A percentile compares a stretch with the other conserved stretches of the same genome.
phyloP scores from a whole-genome alignment of 1,140 invertebrate species.

The Ooceraea biroi region DNA sequence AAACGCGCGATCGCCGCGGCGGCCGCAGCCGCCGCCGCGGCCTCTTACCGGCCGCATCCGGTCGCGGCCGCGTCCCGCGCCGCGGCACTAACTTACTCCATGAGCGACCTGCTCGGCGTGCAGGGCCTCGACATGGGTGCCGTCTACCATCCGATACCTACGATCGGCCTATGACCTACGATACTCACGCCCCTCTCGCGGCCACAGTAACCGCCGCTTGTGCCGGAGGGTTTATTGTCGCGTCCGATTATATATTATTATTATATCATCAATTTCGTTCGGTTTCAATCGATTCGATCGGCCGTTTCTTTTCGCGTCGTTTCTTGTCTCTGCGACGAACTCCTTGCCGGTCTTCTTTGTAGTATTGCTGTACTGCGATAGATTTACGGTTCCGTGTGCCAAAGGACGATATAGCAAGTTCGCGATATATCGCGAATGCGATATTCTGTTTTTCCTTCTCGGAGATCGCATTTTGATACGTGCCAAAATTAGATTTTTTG shows the following conservation, averaged over 20 bases:
- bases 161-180: conserved; percentile 90
- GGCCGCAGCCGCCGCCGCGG: conserved; percentile 84
- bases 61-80: conserved; percentile 84
- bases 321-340: not conserved
- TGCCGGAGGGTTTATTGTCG: conserved; percentile 2
- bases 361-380: not conserved
- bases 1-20: conserved; percentile 85
- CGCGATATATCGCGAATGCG: not conserved
- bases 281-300: not conserved
- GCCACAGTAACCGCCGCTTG: conserved; percentile 84
- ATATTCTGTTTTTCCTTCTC: not conserved
- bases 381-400: not conserved
- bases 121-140: conserved; percentile 89
- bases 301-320: not conserved
- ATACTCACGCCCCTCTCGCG: conserved; percentile 87
- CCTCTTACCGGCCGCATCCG: conserved; percentile 86
- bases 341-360: conserved; percentile 4
- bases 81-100: conserved; percentile 88
- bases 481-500: conserved; percentile 37
- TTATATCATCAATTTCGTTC: not conserved
- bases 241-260: conserved; percentile 30
- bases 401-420: not conserved
- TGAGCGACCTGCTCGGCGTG: conserved; percentile 90
- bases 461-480: conserved; percentile 18
- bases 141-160: conserved; percentile 88